Base-by-base conservation (phyloP, 2,797 vertebrate genomes). In the Cheirogaleus major region DNA sequence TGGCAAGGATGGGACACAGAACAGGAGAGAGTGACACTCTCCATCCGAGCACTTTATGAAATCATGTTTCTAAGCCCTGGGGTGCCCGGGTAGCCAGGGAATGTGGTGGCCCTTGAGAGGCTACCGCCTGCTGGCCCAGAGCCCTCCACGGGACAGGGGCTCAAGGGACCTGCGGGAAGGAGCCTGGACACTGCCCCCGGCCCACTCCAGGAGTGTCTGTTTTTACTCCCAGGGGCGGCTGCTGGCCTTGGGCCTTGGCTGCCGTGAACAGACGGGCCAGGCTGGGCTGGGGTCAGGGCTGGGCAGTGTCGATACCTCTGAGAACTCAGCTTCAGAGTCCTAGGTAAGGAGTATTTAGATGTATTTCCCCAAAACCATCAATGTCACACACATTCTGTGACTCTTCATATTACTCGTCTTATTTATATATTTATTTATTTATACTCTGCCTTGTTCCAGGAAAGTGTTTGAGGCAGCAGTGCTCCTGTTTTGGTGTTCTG, bases 151-250 rank as follows among this genome's bases (percentile, higher is more conserved):
- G 27, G 59, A 59, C 69, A 79, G 50, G 57, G 38, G 13, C 48
- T 23, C 0, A 0, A 1, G 8, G 13, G 38, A 3, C 38, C 13
- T 0, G 0, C 0, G 32, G 48, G 32, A 38, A 30, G 35, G 22
- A 27, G 52, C 61, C 7, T 10, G 57, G 22, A 6, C 27, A 69
- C 18, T 61, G 61, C 30, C 50, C 61, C 38, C 22, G 11, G 57
- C 30, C 23, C 32, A 4, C 32, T 41, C 5, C 13, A 15, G 67
- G 7, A 45, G 52, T 10, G 9, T 91, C 72, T 45, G 38, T 59
- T 27, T 35, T 48, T 32, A 12, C 17, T 43, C 12, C 1, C 13
- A 63, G 6, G 75, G 89, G 23, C 0, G 0, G 45, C 91, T 35
- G 52, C 52, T 27, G 81, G 75, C 38, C 0, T 1, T 0, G 4